These are phyloP conservation scores for Heterotis niloticus DNA, from an alignment of 2,113 vertebrate genomes.

Conservation along the genomic window DNA sequence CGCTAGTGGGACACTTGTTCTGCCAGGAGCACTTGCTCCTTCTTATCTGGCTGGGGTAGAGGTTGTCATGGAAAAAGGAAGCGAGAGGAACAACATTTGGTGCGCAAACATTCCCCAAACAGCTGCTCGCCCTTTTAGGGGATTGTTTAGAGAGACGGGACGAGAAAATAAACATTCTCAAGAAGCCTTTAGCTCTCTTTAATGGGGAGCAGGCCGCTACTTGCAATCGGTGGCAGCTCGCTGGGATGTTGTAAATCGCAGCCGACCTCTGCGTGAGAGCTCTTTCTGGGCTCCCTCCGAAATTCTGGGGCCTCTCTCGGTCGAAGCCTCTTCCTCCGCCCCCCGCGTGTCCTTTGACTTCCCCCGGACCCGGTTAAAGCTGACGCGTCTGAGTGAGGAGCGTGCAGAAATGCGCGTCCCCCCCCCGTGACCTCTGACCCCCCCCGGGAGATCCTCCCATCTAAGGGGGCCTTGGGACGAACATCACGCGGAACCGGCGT, in stretches of 20 bases:
- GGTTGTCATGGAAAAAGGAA: conserved; percentile 43
- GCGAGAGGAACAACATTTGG: conserved; percentile 58
- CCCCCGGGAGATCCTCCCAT: neutral
- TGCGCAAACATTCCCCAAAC: conserved; percentile 70
- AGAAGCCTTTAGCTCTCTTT: conserved; percentile 58
- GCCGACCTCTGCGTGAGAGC: conserved; percentile 45
- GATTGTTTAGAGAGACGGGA: conserved; percentile 72
- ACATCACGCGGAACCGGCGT: neutral
- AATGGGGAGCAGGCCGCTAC: conserved; percentile 57
- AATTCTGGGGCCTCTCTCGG: conserved; percentile 38
- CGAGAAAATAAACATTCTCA: conserved; percentile 72
- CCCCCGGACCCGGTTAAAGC: neutral
- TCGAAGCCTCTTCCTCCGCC: conserved; percentile 33
- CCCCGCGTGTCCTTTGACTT: conserved; percentile 6
- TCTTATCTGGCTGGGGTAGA: conserved; percentile 35
- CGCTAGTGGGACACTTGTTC: conserved; percentile 36
- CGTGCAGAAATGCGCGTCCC: neutral
- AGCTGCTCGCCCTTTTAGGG: conserved; percentile 74
- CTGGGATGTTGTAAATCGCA: conserved; percentile 30
- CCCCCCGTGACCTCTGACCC: neutral
- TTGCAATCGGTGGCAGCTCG: conserved; percentile 44
- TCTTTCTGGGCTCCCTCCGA: conserved; percentile 44
- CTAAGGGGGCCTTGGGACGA: neutral
- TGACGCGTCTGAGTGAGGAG: neutral
- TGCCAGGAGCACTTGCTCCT: conserved; percentile 40